Percentiles rank a stretch among this genome's conserved stretches.
These are phyloP conservation scores for Propithecus coquereli DNA, from an alignment of 2,113 vertebrate genomes.

Conservation along the genomic window DNA sequence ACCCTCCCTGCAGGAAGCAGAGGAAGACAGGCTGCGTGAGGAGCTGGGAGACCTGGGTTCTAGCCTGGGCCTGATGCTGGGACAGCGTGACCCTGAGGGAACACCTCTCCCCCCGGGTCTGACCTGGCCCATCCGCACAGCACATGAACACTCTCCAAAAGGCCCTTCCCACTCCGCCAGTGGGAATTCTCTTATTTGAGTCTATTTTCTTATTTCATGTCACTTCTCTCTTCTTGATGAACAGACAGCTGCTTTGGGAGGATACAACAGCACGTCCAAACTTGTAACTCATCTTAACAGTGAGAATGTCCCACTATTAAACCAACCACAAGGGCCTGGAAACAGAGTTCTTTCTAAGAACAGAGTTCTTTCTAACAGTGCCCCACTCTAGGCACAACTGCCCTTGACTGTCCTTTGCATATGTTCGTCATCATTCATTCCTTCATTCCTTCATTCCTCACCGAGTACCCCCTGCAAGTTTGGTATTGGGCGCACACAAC, in stretches of 20 bases:
- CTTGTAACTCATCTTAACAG: not conserved
- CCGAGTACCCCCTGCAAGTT: accelerated
- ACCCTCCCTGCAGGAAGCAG: not conserved
- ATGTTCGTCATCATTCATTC: not conserved
- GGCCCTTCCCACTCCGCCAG: not conserved
- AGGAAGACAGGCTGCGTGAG: not conserved
- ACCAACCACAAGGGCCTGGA: not conserved
- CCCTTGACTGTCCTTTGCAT: not conserved
- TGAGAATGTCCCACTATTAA: not conserved
- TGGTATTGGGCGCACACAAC: accelerated
- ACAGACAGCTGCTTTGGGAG: not conserved
- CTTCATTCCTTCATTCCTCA: not conserved
- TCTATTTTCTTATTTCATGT: not conserved
- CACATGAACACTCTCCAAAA: not conserved
- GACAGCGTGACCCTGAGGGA: accelerated
- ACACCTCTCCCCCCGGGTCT: accelerated
- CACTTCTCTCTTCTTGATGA: not conserved
- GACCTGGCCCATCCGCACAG: too few relatives aligned
- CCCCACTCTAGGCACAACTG: not conserved
- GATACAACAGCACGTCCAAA: not conserved
- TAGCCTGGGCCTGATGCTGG: not conserved
- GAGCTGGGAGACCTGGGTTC: not conserved
- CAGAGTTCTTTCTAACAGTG: not conserved
- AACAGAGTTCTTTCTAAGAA: not conserved
- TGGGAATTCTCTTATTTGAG: not conserved